These are phyloP conservation scores for Ophioderma brevispina DNA, from an alignment of 35 echinoderm and acorn worm genomes.

Conservation along the genomic window DNA sequence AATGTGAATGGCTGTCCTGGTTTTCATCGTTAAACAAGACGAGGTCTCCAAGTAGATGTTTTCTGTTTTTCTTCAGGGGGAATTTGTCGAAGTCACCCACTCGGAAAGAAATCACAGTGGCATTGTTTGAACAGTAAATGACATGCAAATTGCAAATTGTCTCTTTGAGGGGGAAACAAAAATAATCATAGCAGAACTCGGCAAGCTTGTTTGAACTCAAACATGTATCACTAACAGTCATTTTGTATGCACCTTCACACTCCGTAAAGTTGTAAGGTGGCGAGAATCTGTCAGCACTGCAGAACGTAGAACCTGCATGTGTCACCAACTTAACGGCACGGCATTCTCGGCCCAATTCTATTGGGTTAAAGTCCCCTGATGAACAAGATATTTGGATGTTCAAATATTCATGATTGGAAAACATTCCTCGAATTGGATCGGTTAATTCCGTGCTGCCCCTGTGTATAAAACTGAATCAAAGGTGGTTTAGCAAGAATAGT, in stretches of 20 bases:
- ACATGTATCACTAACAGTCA: not conserved
- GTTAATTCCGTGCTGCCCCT: not conserved
- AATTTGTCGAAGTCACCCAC: too few relatives aligned
- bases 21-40: too few relatives aligned
- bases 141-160: not conserved
- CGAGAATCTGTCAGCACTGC: not conserved
- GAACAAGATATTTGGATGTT: not conserved
- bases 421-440: not conserved
- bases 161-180: not conserved
- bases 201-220: not conserved
- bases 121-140: not conserved
- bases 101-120: too few relatives aligned
- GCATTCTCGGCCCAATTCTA: not conserved
- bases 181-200: not conserved
- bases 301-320: too few relatives aligned
- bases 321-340: too few relatives aligned
- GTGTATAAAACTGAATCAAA: not conserved
- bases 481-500: not conserved
- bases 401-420: slow-evolving; percentile 1
- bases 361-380: not conserved
- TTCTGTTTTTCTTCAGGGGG: too few relatives aligned
- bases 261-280: not conserved
- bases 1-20: too few relatives aligned
- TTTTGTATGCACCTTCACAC: not conserved
- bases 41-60: too few relatives aligned